Conservation (phyloP, 2,113 vertebrate genomes). For the Syrmaticus mikado region DNA sequence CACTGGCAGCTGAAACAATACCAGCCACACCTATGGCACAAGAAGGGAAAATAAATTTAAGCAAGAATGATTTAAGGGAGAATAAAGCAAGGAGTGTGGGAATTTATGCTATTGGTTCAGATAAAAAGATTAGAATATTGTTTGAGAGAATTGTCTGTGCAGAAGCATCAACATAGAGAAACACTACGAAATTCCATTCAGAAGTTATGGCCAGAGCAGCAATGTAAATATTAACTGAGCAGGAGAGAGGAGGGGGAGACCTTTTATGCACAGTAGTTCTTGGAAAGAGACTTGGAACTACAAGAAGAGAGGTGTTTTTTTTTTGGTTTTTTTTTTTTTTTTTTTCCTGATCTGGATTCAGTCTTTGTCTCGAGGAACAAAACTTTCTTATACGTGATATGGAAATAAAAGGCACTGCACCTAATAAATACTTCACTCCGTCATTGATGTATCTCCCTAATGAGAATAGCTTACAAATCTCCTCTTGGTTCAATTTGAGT, state of each 20-base stretch:
- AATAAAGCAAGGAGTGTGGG: neutral
- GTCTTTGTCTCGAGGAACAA: neutral
- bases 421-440: conserved; percentile 1
- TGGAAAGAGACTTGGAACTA: neutral
- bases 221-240: neutral
- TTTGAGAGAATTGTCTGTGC: neutral
- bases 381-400: neutral
- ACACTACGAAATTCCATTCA: neutral
- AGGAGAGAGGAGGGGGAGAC: neutral
- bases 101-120: neutral
- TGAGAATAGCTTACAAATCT: conserved; percentile 7
- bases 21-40: neutral
- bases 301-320: neutral
- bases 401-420: conserved; percentile 8
- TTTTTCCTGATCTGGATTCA: conserved; percentile 26
- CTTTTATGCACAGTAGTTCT: neutral
- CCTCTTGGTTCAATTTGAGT: neutral
- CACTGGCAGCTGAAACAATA: neutral
- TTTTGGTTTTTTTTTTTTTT: neutral
- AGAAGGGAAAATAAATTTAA: neutral
- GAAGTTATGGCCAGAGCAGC: neutral
- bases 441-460: conserved; percentile 3
- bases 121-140: neutral
- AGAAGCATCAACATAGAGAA: neutral
- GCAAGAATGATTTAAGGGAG: neutral